Percentiles rank a stretch among this genome's conserved stretches.
Evolutionary conservation across 2,113 vertebrate genomes (phyloP).

Genomic region (Pitta sordida): DNA sequence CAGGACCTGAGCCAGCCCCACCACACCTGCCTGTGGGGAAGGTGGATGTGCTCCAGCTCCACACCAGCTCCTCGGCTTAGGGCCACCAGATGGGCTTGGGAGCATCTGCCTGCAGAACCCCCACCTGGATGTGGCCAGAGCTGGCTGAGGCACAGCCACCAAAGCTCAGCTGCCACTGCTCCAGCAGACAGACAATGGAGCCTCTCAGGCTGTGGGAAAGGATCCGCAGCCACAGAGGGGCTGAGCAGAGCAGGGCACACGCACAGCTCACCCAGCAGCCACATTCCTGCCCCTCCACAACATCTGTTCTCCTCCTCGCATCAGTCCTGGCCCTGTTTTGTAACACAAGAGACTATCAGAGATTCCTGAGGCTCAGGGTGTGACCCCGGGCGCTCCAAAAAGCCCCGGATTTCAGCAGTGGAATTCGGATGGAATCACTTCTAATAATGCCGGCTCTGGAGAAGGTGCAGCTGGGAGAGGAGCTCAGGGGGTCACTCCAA

Average conservation of each 20-base stretch:
- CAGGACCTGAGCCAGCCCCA: not conserved
- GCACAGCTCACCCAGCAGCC: not conserved
- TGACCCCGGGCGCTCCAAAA: not conserved
- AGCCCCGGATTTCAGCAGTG: not conserved
- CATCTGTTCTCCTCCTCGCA: conserved; percentile 26
- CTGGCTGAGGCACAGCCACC: not conserved
- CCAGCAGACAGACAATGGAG: not conserved
- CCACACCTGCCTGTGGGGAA: not conserved
- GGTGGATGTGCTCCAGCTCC: not conserved
- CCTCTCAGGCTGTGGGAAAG: not conserved
- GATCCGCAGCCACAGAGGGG: not conserved
- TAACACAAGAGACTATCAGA: conserved; percentile 19
- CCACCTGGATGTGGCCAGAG: not conserved
- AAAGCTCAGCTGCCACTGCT: conserved; percentile 32
- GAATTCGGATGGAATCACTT: not conserved
- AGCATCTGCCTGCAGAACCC: not conserved
- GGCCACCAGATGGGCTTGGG: accelerated
- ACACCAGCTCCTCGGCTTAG: not conserved
- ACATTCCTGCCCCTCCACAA: not conserved
- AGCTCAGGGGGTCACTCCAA: not conserved
- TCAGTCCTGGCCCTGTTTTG: not conserved
- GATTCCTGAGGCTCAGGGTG: not conserved
- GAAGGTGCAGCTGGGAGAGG: not conserved
- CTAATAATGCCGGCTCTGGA: not conserved
- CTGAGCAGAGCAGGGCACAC: not conserved